Percentiles rank a stretch among this genome's conserved stretches.
These are phyloP conservation scores for Boulengeromyrus knoepffleri DNA, from an alignment of 2,113 vertebrate species.

Conservation along the genomic window DNA sequence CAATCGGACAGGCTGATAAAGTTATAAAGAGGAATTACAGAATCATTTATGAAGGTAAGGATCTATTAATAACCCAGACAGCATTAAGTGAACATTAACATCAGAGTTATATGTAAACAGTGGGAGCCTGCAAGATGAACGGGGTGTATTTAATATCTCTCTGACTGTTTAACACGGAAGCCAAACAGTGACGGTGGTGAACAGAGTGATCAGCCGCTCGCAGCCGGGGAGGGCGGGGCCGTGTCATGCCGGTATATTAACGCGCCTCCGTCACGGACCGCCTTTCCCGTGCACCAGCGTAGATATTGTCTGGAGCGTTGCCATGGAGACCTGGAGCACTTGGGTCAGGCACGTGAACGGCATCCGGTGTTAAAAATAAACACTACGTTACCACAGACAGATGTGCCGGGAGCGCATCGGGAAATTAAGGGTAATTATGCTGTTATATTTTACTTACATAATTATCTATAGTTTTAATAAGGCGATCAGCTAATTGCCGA, in stretches of 20 bases:
- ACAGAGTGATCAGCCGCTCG: not conserved
- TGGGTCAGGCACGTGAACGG: not conserved
- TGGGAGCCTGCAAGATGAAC: not conserved
- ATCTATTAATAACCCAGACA: not conserved
- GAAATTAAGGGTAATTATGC: not conserved
- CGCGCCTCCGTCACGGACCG: not conserved
- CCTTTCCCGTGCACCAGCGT: not conserved
- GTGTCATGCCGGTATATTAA: not conserved
- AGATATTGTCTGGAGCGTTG: conserved; percentile 7
- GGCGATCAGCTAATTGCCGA: not conserved
- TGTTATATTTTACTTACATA: not conserved
- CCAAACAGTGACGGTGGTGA: not conserved
- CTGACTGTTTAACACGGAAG: not conserved
- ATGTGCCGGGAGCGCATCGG: not conserved
- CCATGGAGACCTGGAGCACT: not conserved
- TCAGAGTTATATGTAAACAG: not conserved
- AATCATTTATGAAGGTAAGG: not conserved
- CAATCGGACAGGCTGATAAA: not conserved
- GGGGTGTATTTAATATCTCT: not conserved
- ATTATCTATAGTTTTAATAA: not conserved
- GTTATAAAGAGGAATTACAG: not conserved
- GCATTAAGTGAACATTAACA: not conserved
- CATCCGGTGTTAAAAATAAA: conserved; percentile 6
- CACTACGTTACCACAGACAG: not conserved
- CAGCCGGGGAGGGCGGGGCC: not conserved